Conservation (phyloP, 2,888 invertebrate genomes). For the Sinodicranocentrus sp. region DNA sequence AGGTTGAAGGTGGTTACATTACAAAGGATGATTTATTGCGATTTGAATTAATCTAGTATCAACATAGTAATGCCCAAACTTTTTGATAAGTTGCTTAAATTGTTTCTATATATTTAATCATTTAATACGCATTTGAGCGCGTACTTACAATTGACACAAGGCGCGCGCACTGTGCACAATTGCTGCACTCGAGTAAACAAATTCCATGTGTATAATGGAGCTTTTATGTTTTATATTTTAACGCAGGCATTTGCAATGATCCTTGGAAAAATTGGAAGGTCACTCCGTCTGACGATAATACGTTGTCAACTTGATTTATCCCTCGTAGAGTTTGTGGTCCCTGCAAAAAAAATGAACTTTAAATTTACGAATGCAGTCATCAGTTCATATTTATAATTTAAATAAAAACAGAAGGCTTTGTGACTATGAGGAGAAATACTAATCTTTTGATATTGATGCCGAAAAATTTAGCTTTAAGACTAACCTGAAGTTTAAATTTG, state of each 20-base stretch:
- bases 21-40: no score
- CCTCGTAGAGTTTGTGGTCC: conserved; percentile 35
- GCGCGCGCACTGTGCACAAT: no score
- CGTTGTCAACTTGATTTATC: conserved; percentile 9
- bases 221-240: conserved; percentile 37
- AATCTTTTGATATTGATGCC: background rate
- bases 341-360: conserved; percentile 7
- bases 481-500: conserved; percentile 62
- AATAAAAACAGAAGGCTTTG: background rate
- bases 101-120: no score
- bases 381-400: no score
- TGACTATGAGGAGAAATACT: background rate
- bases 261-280: conserved; percentile 58
- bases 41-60: no score
- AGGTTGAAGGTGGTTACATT: no score
- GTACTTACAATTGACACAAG: no score
- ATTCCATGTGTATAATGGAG: background rate
- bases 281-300: conserved; percentile 16
- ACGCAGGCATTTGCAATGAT: conserved; percentile 61
- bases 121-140: no score
- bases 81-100: no score
- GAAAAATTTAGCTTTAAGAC: background rate
- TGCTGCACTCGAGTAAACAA: background rate
- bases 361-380: background rate
- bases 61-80: no score